These are phyloP conservation scores for Tanypteryx hageni DNA, from an alignment of 2,888 invertebrate species.

Conservation along the genomic window DNA sequence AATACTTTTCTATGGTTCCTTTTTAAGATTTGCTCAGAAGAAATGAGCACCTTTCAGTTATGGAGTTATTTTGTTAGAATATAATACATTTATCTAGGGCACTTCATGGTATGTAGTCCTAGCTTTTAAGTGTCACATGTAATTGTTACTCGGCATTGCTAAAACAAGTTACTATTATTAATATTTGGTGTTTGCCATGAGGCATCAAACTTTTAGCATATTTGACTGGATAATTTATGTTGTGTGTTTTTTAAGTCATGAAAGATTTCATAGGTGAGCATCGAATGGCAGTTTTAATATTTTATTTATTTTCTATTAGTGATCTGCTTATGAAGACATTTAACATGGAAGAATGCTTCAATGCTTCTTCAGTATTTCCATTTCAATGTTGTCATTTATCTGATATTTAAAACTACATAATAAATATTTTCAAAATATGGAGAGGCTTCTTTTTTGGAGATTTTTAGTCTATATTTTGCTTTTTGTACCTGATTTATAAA, in stretches of 20 bases:
- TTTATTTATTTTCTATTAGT: conserved; percentile 20
- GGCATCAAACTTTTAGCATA: conserved; percentile 8
- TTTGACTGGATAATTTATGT: background rate
- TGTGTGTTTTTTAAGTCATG: background rate
- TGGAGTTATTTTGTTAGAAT: background rate
- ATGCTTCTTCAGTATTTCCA: no score
- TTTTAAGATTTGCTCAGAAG: background rate
- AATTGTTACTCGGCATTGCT: background rate
- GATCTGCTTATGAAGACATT: background rate
- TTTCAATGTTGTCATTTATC: background rate
- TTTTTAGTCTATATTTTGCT: conserved; percentile 5
- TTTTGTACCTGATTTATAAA: conserved; percentile 12
- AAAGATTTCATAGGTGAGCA: background rate
- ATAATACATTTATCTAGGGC: background rate
- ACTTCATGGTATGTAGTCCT: background rate
- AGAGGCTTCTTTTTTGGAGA: background rate
- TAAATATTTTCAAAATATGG: background rate
- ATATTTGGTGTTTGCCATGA: background rate
- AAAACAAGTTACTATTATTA: background rate
- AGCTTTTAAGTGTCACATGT: background rate
- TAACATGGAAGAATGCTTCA: background rate
- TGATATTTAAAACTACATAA: background rate
- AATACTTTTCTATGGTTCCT: conserved; percentile 16
- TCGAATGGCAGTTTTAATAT: background rate
- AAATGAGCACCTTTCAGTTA: background rate